These are phyloP conservation scores for Drosophila dunni DNA, from an alignment of 1,140 invertebrate species.

Conservation along the genomic window DNA sequence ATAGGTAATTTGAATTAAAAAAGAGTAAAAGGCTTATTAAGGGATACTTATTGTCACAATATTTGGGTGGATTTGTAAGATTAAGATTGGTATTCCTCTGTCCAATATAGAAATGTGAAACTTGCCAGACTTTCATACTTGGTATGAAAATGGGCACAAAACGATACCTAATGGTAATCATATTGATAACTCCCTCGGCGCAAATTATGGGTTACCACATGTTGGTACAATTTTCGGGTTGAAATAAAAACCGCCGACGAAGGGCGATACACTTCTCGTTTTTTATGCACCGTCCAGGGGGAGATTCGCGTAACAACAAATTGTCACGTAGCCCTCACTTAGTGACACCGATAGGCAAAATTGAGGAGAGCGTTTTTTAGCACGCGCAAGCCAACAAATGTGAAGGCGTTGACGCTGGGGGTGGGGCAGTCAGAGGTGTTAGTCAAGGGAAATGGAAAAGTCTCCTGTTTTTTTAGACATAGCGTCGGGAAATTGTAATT, in stretches of 20 bases:
- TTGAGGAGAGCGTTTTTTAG: conserved; percentile 67
- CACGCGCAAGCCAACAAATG: conserved; percentile 53
- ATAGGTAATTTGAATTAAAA: conserved; percentile 72
- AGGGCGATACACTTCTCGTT: conserved; percentile 51
- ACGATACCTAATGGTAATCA: conserved; percentile 49
- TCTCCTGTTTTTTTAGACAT: conserved; percentile 7
- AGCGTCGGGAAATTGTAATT: conserved; percentile 72
- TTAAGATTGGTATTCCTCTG: conserved; percentile 5
- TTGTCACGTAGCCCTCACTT: conserved; percentile 74
- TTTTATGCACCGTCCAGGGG: conserved; percentile 52
- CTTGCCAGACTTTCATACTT: neutral
- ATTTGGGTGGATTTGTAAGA: conserved; percentile 51
- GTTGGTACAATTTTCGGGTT: conserved; percentile 66
- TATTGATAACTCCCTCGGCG: conserved; percentile 77
- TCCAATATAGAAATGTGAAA: neutral
- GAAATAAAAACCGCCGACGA: conserved; percentile 48
- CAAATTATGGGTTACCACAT: conserved; percentile 81
- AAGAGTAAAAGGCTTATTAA: conserved; percentile 52
- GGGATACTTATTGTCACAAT: conserved; percentile 64
- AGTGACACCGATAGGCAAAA: conserved; percentile 53
- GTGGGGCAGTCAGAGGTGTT: neutral
- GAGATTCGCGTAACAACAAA: conserved; percentile 78
- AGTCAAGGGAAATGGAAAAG: neutral
- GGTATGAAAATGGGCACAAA: conserved; percentile 4
- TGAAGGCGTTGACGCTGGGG: neutral